These are phyloP conservation scores for Erynnis tages DNA, from an alignment of 2,888 invertebrate species.

Conservation along the genomic window DNA sequence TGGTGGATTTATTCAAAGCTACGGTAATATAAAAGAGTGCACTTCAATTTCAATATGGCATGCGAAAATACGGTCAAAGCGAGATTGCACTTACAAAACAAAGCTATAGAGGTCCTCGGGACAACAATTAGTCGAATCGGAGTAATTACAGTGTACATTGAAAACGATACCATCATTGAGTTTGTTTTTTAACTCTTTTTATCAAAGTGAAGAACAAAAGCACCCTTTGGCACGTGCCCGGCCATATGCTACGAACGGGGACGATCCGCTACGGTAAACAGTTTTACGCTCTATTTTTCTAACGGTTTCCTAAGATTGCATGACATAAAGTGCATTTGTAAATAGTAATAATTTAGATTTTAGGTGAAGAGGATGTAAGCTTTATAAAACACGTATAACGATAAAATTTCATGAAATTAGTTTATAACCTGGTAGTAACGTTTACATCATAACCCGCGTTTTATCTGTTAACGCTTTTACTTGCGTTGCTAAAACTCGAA, in stretches of 20 bases:
- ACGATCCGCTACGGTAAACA: background rate
- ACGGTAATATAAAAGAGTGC: constrained; percentile 35
- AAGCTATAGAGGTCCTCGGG: constrained; percentile 53
- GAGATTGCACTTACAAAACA: constrained; percentile 63
- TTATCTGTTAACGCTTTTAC: too few species aligned
- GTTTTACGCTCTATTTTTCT: background rate
- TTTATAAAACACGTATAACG: too few species aligned
- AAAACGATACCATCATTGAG: constrained; percentile 73
- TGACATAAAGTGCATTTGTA: too few species aligned
- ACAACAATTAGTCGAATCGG: constrained; percentile 75
- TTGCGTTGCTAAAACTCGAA: too few species aligned
- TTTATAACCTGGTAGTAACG: too few species aligned
- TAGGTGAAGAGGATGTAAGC: too few species aligned
- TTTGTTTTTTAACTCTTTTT: constrained; percentile 51
- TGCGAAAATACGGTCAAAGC: constrained; percentile 73
- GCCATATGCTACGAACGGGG: constrained; percentile 50
- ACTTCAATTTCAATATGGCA: constrained; percentile 70
- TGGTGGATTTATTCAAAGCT: constrained; percentile 20
- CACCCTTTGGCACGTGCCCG: constrained; percentile 71
- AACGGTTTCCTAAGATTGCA: too few species aligned
- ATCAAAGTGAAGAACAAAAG: constrained; percentile 60
- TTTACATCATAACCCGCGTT: too few species aligned
- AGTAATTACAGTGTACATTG: constrained; percentile 71
- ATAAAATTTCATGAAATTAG: too few species aligned
- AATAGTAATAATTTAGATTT: too few species aligned